Percentiles rank a stretch among this genome's conserved stretches.
Conservation (phyloP, 2,888 invertebrate species). For the Papilio protenor region DNA sequence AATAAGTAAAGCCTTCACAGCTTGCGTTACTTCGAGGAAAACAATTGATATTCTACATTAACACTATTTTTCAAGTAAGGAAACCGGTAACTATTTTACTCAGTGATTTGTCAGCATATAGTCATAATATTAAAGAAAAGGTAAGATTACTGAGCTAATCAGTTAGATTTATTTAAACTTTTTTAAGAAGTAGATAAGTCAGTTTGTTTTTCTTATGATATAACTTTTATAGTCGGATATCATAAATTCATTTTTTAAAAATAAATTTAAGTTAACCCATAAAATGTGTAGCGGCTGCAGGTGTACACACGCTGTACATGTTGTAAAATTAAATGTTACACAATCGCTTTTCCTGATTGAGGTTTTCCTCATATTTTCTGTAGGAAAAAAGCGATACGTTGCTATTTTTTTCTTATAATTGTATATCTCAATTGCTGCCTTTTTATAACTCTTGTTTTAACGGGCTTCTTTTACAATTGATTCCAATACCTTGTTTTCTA, state of each 20-base stretch:
- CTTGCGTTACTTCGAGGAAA: conserved; percentile 48
- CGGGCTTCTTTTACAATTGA: too few relatives aligned
- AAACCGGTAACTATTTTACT: neutral
- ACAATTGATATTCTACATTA: conserved; percentile 45
- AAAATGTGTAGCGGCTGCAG: neutral
- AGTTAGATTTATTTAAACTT: neutral
- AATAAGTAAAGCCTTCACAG: conserved; percentile 51
- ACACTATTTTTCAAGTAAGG: conserved; percentile 19
- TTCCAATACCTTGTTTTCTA: too few relatives aligned
- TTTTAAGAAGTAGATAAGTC: neutral
- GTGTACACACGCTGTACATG: conserved; percentile 15
- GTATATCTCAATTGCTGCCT: conserved; percentile 40
- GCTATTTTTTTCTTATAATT: conserved; percentile 53
- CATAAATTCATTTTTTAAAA: neutral
- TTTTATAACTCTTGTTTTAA: neutral
- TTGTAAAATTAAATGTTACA: conserved; percentile 24
- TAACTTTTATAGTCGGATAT: neutral
- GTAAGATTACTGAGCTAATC: neutral
- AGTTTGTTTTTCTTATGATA: neutral
- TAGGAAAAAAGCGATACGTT: neutral
- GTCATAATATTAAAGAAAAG: neutral
- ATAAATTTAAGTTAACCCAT: neutral
- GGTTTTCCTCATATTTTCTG: conserved; percentile 7
- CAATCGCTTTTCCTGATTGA: conserved; percentile 23
- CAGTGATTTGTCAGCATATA: neutral